These are phyloP conservation scores for Dicyrtoma fusca DNA, from an alignment of 2,888 invertebrate species.

Conservation along the genomic window DNA sequence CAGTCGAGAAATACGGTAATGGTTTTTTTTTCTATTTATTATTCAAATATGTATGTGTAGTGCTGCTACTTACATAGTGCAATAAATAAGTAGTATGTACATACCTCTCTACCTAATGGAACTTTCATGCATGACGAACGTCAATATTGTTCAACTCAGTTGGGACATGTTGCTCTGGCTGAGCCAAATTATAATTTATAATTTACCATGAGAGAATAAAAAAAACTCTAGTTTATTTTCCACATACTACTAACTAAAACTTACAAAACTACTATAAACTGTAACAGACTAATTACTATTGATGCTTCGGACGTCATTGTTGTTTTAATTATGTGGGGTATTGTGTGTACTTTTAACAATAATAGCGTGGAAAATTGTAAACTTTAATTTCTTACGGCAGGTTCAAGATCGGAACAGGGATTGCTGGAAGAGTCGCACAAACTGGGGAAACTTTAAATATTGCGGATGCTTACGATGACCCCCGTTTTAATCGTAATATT, in stretches of 20 bases:
- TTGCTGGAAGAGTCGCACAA: slow-evolving; percentile 79
- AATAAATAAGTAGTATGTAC: too few relatives aligned
- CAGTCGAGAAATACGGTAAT: slow-evolving; percentile 57
- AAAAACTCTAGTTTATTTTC: background rate
- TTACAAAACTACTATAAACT: background rate
- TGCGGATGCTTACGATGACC: slow-evolving; percentile 77
- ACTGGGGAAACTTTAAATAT: slow-evolving; percentile 81
- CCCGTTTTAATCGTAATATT: slow-evolving; percentile 73
- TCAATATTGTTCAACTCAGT: too few relatives aligned
- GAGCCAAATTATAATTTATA: too few relatives aligned
- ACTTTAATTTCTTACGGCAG: slow-evolving; percentile 59
- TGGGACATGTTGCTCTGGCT: too few relatives aligned
- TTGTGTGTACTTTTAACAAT: too few relatives aligned
- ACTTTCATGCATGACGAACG: too few relatives aligned
- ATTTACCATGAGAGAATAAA: too few relatives aligned
- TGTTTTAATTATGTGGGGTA: background rate
- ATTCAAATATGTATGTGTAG: background rate
- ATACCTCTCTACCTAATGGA: too few relatives aligned
- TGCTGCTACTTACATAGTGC: too few relatives aligned
- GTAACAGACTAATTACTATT: background rate
- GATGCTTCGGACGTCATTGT: too few relatives aligned
- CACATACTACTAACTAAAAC: background rate
- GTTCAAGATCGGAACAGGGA: slow-evolving; percentile 76
- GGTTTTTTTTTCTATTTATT: background rate
- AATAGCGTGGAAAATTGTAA: too few relatives aligned